phyloP scores from a whole-genome alignment of 2,113 vertebrate species.

The Fregetta grallaria region DNA sequence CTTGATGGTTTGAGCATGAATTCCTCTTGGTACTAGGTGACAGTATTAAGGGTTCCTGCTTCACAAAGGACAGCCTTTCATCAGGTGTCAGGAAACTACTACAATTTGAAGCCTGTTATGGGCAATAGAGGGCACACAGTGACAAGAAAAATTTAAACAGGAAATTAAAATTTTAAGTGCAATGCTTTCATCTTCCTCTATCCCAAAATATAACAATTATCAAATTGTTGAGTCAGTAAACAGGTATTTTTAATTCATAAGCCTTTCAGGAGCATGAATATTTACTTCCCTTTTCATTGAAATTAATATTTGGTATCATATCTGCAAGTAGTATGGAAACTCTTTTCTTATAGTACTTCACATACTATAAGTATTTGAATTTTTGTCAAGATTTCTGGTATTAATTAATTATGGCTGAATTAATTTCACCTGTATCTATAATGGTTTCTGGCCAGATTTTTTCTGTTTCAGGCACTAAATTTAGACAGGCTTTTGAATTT shows the following conservation, averaged over 20 bases:
- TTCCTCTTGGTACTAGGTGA: background rate
- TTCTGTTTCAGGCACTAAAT: background rate
- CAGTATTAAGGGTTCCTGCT: background rate
- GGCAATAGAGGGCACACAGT: accelerated
- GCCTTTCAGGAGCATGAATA: background rate
- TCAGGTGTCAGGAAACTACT: background rate
- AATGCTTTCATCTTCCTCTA: background rate
- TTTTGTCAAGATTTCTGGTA: background rate
- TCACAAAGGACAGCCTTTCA: background rate
- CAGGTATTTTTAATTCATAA: background rate
- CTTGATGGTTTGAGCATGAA: background rate
- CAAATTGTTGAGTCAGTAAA: background rate
- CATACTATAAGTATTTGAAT: background rate
- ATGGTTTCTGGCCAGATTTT: background rate
- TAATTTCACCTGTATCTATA: background rate
- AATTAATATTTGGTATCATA: background rate
- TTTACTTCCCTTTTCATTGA: background rate
- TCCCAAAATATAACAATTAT: background rate
- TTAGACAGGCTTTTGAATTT: background rate
- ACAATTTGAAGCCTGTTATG: background rate
- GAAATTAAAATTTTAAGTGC: background rate
- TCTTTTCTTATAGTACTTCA: background rate
- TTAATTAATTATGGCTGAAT: background rate
- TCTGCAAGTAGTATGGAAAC: background rate
- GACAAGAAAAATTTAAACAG: background rate